phyloP scores from a whole-genome alignment of 2,113 vertebrate genomes.

The Chauna torquata region DNA sequence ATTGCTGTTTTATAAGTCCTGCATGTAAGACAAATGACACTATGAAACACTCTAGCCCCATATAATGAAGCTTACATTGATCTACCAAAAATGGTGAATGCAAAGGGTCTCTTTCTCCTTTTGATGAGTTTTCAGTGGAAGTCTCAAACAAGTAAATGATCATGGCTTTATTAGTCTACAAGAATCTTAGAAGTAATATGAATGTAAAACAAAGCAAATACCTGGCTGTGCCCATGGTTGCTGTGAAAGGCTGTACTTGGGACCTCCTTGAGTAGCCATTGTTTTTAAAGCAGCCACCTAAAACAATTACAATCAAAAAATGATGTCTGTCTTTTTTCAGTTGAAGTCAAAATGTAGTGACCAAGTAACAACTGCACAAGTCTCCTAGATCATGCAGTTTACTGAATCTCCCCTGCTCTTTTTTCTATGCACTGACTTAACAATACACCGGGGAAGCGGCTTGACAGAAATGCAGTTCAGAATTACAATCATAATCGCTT shows the following conservation, averaged over 20 bases:
- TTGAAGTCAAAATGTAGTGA: background rate
- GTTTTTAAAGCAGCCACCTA: constrained; percentile 92
- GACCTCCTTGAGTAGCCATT: constrained; percentile 93
- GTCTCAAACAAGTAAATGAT: background rate
- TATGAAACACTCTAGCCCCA: background rate
- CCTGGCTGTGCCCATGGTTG: constrained; percentile 98
- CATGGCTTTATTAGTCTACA: background rate
- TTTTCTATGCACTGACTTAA: background rate
- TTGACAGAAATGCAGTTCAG: background rate
- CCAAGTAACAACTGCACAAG: background rate
- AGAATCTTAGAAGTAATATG: background rate
- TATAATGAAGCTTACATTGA: background rate
- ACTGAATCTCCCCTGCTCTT: background rate
- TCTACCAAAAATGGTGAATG: background rate
- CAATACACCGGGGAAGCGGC: background rate
- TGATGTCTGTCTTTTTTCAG: background rate
- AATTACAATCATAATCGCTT: background rate
- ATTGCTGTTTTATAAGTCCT: background rate
- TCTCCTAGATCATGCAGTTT: background rate
- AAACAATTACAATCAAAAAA: constrained; percentile 45
- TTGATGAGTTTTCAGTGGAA: background rate
- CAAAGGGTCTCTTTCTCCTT: background rate
- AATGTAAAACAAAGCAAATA: constrained; percentile 62
- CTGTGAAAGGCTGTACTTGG: constrained; percentile 90
- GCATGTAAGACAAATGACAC: background rate